Evolutionary conservation across 1,140 invertebrate species (phyloP).

Genomic region (Battus philenor): DNA sequence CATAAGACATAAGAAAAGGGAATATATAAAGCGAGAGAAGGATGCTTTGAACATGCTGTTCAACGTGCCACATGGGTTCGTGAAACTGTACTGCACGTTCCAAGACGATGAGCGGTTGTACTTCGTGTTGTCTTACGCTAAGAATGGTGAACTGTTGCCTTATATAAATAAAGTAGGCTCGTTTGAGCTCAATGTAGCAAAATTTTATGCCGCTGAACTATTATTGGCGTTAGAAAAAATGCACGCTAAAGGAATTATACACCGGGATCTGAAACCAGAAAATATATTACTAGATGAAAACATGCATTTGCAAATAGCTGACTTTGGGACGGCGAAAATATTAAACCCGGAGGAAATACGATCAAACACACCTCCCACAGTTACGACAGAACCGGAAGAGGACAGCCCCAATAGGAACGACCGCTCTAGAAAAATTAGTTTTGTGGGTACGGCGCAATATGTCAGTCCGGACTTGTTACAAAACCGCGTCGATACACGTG

Average conservation of each 20-base stretch:
- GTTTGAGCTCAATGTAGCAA: conserved; percentile 92
- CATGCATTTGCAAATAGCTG: conserved; percentile 97
- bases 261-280: conserved; percentile 94
- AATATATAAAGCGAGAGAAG: conserved; percentile 95
- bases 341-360: conserved; percentile 70
- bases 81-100: conserved; percentile 96
- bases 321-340: conserved; percentile 98
- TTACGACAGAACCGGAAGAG: conserved; percentile 38
- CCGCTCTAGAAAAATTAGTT: conserved; percentile 85
- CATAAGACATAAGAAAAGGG: conserved; percentile 92
- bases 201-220: conserved; percentile 96
- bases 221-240: conserved; percentile 94
- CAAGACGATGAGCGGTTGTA: conserved; percentile 95
- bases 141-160: conserved; percentile 94
- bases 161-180: conserved; percentile 94
- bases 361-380: conserved; percentile 26
- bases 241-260: conserved; percentile 93
- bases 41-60: conserved; percentile 89
- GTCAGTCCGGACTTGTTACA: conserved; percentile 97
- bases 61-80: conserved; percentile 86
- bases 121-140: conserved; percentile 97
- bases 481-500: conserved; percentile 85
- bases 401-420: conserved; percentile 42
- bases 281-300: conserved; percentile 93
- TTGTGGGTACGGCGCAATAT: conserved; percentile 99